phyloP scores from a whole-genome alignment of 1,140 invertebrate genomes.

The Penaeus vannamei region DNA sequence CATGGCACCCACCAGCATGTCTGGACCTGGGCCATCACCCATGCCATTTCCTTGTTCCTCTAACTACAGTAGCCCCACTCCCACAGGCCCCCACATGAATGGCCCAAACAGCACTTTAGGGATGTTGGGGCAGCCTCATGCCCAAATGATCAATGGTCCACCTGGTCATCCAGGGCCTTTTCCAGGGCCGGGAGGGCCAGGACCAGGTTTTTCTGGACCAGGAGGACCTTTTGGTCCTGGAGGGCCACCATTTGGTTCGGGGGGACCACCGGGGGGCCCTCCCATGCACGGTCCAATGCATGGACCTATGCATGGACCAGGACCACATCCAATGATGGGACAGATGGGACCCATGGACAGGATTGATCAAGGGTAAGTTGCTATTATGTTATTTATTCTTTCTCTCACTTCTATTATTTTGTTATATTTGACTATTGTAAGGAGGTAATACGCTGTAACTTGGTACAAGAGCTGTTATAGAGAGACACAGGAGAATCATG shows the following conservation, averaged over 20 bases:
- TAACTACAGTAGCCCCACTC: constrained; percentile 67
- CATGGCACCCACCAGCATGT: constrained; percentile 60
- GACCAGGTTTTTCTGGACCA: constrained; percentile 67
- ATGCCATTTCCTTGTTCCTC: constrained; percentile 68
- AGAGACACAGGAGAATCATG: too few species aligned
- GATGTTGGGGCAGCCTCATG: constrained; percentile 55
- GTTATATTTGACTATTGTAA: too few species aligned
- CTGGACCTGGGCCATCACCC: constrained; percentile 62
- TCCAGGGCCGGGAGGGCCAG: constrained; percentile 68
- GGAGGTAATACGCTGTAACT: too few species aligned
- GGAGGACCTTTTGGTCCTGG: constrained; percentile 67
- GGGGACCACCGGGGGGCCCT: constrained; percentile 69
- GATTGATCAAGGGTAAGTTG: constrained; percentile 67
- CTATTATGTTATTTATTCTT: background rate
- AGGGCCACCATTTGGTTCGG: constrained; percentile 68
- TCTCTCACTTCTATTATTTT: background rate
- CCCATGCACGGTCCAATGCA: constrained; percentile 67
- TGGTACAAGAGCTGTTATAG: too few species aligned
- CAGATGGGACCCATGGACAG: constrained; percentile 67
- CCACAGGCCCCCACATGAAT: constrained; percentile 67
- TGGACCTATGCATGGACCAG: constrained; percentile 66
- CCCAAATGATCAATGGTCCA: constrained; percentile 67
- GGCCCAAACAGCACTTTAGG: constrained; percentile 62
- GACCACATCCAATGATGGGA: constrained; percentile 67
- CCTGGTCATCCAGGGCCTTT: constrained; percentile 65